Base-by-base conservation (phyloP, 2,797 vertebrate genomes). In the Coendou prehensilis region DNA sequence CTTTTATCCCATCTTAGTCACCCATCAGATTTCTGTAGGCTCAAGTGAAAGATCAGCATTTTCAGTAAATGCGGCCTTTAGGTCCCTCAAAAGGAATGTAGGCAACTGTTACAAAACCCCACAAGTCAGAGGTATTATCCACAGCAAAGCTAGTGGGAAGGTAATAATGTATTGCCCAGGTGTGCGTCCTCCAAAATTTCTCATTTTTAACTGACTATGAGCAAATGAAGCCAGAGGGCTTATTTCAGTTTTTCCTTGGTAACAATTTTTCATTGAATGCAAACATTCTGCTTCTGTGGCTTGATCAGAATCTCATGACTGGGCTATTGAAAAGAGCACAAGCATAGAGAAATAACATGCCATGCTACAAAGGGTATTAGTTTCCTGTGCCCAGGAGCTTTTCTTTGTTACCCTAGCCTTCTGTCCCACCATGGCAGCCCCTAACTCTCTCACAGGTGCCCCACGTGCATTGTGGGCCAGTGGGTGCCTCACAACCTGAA, bases 401-500 rank as follows among this genome's bases (percentile, higher is more conserved):
- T 52, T 52, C 47, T 33, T 33, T 52, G 50, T 79, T 6, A 54
- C 7, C 50, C 30, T 8, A 54, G 50, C 50, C 76, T 78, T 79
- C 76, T 79, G 18, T 54, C 50, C 50, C 30, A 15, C 47, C 76
- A 79, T 2, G 30, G 50, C 30, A 52, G 28, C 20, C 76, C 50
- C 15, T 28, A 28, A 50, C 73, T 78, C 26, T 50, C 75, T 33
- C 50, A 33, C 23, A 79, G 30, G 45, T 14, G 50, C n/a, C 18
- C 90, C 0, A 0, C 0, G 0, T 2, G 5, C 11, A 28, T 0
- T 52, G 28, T 63, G 20, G 20, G 17, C 14, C 30, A 8, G 37
- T 61, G 45, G 63, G 75, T 26, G n/a, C 67, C 11, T 54, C 81
- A 50, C 26, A 30, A 41, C 33, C 63, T 75, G 30, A 33, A 57